Conservation (phyloP, 2,113 vertebrate species). For the Solenodon paradoxus region DNA sequence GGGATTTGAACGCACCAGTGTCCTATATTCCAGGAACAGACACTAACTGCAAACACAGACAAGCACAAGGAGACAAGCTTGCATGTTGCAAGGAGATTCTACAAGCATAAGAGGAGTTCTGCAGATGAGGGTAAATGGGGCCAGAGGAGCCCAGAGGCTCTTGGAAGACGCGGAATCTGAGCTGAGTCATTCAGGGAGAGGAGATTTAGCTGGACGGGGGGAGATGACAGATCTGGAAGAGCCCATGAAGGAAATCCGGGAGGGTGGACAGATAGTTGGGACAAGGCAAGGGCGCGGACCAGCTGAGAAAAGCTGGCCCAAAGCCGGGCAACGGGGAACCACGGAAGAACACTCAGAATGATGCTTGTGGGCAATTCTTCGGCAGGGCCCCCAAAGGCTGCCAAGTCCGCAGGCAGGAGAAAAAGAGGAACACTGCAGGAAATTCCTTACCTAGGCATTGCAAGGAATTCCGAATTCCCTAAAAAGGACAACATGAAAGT, state of each 20-base stretch:
- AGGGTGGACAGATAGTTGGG: neutral
- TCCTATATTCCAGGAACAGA: neutral
- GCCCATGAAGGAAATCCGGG: neutral
- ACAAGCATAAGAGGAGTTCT: neutral
- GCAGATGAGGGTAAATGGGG: slow-evolving; percentile 27
- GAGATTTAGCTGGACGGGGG: neutral
- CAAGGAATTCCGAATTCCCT: neutral
- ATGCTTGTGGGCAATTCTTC: neutral
- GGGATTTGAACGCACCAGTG: neutral
- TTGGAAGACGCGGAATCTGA: neutral
- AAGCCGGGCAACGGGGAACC: neutral
- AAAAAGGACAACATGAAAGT: neutral
- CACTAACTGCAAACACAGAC: neutral
- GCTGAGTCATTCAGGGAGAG: slow-evolving; percentile 41
- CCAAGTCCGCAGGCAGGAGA: neutral
- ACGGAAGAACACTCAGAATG: neutral
- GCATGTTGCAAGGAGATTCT: neutral
- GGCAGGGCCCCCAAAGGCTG: neutral
- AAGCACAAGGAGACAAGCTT: neutral
- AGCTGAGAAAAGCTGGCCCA: neutral
- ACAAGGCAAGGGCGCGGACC: neutral
- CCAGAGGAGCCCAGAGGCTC: neutral
- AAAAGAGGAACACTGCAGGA: neutral
- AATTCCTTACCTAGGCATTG: neutral
- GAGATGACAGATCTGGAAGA: neutral